Evolutionary conservation across 2,888 invertebrate species (phyloP), one percentile per base, ranked within the genome.

Genomic region (Tridacna crocea): DNA sequence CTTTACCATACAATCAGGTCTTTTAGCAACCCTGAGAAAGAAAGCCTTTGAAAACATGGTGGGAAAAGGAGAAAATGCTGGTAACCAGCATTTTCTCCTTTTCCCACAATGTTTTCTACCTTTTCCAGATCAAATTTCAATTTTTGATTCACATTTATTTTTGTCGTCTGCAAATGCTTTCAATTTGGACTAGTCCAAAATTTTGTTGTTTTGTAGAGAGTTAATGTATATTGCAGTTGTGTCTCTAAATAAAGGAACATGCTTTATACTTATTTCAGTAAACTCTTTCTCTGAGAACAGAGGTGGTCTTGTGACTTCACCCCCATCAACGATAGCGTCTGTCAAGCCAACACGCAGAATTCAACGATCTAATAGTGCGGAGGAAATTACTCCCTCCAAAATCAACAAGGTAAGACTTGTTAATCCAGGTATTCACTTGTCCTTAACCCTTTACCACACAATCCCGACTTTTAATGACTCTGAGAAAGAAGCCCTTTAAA

Each of bases 301-400:
- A 58, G 74, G 79, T 63, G 79, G 80, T 75, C 63, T 72, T 68
- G 36, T 82, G 19, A 63, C 82, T 63, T 75, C 84, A 60, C 80
- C 87, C 26, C 81, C 83, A 11, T 78, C 84, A 15, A 81, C 84
- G 11, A 83, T 82, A 47, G 79, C 82, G 47, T 79, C 82, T 12
- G 81, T 83, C 55, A 87, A 84, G 60, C 82, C 83, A 27, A 83
- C 85, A 6, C 77, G 84, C 36, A 78, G 87, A 13, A 80, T 89
- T 74, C 88, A 88, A 66, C 77, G 88, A 76, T 89, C 89, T 11
- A 89, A 87, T 77, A 89, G 89, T 87, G 88, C 88, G 15, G 89
- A 89, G 78, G 88, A 89, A 66, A 73, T 89, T 24, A 82, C 82
- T 6, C 73, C 76, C 36, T 78, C 81, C 58, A 84, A 80, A 60